Evolutionary conservation across 2,888 invertebrate species (phyloP).

Genomic region (Euplagia quadripunctaria): DNA sequence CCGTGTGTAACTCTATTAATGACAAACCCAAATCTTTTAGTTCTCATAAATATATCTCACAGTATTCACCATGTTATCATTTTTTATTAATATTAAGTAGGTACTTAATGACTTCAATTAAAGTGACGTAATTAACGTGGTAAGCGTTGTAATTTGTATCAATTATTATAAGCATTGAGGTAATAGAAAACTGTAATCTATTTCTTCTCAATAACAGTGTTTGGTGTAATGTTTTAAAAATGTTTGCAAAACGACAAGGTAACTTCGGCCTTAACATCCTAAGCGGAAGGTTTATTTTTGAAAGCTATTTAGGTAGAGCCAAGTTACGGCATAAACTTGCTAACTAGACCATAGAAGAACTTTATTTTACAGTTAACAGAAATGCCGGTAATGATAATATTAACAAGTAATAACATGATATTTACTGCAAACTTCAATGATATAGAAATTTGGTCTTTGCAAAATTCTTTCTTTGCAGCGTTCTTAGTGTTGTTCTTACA

Average conservation of each 20-base stretch:
- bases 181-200: conserved; percentile 17
- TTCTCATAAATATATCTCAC: not conserved
- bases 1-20: not conserved
- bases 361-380: conserved; percentile 44
- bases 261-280: conserved; percentile 38
- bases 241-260: conserved; percentile 5
- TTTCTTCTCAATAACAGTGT: conserved; percentile 38
- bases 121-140: conserved; percentile 3
- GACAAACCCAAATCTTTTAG: too few species aligned
- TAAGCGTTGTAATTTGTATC: conserved; percentile 5
- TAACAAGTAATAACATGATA: not conserved
- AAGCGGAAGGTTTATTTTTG: conserved; percentile 28
- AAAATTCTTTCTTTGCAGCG: not conserved
- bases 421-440: not conserved
- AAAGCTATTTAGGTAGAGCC: conserved; percentile 17
- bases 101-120: conserved; percentile 1
- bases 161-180: conserved; percentile 4
- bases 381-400: conserved; percentile 16
- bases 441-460: not conserved
- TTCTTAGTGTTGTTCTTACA: not conserved
- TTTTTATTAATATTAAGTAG: not conserved
- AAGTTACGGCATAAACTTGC: conserved; percentile 30
- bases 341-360: conserved; percentile 49
- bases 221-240: conserved; percentile 1
- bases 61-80: not conserved